Evolutionary conservation across 2,797 vertebrate species (phyloP).

Genomic region (Thalassophryne amazonica): DNA sequence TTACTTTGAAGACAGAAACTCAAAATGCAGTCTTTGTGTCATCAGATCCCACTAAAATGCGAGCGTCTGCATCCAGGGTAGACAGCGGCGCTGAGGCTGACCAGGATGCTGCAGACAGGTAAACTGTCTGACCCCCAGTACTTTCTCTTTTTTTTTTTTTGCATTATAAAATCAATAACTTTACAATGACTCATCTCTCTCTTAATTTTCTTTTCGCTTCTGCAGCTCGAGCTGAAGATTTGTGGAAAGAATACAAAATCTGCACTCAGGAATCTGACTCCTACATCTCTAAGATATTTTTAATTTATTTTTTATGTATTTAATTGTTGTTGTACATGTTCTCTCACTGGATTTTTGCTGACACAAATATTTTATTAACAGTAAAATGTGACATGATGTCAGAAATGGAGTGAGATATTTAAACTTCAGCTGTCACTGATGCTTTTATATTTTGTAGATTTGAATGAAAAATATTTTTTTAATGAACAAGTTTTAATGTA

Average conservation of each 20-base stretch:
- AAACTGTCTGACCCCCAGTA: background rate
- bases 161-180: no score
- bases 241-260: slow-evolving; percentile 7
- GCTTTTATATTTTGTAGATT: background rate
- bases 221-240: slow-evolving; percentile 64
- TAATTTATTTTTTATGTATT: slow-evolving; percentile 71
- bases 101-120: slow-evolving; percentile 67
- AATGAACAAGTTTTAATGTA: background rate
- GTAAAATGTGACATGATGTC: background rate
- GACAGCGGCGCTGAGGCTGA: slow-evolving; percentile 41
- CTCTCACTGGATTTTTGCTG: slow-evolving; percentile 30
- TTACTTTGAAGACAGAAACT: background rate
- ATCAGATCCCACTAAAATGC: slow-evolving; percentile 66
- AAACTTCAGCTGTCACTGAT: background rate
- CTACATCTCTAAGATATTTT: slow-evolving; percentile 28
- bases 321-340: slow-evolving; percentile 51
- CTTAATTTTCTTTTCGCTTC: background rate
- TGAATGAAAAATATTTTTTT: background rate
- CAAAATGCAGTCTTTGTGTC: background rate
- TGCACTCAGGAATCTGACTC: slow-evolving; percentile 44
- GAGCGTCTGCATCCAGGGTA: slow-evolving; percentile 39
- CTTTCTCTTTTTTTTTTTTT: background rate
- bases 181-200: background rate
- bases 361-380: slow-evolving; percentile 4
- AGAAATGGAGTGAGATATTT: no score